These are phyloP conservation scores for Drosophila bocki DNA, from an alignment of 1,140 invertebrate species.

Conservation along the genomic window DNA sequence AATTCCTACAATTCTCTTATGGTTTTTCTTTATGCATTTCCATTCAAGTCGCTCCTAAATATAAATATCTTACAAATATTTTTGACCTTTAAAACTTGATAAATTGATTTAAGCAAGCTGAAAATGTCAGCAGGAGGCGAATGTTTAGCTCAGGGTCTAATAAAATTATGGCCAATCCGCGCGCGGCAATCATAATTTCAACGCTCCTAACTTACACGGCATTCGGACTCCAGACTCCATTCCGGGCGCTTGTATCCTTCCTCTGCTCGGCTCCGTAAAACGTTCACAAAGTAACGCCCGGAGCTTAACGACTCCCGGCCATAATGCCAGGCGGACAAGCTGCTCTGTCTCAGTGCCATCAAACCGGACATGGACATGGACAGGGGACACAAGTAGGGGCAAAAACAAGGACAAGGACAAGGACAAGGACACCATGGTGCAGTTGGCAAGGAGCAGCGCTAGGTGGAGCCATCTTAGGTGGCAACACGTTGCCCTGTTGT, in stretches of 20 bases:
- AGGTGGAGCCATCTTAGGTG: neutral
- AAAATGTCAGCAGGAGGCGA: constrained; percentile 4
- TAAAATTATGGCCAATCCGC: constrained; percentile 32
- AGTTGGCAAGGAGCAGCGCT: neutral
- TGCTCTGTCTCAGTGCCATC: constrained; percentile 21
- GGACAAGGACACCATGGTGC: neutral
- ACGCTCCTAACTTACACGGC: constrained; percentile 14
- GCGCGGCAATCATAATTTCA: constrained; percentile 18
- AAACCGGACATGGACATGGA: constrained; percentile 7
- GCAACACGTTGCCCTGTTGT: constrained; percentile 2
- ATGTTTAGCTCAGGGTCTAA: constrained; percentile 5
- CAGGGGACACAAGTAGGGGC: neutral
- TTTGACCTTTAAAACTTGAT: constrained; percentile 6
- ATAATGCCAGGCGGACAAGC: constrained; percentile 26
- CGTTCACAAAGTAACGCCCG: constrained; percentile 41
- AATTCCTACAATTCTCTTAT: no score
- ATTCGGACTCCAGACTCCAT: neutral
- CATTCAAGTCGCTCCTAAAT: no score
- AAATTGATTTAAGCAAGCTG: constrained; percentile 8
- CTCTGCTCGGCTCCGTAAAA: constrained; percentile 15
- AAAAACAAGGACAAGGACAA: neutral
- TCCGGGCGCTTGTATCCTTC: neutral
- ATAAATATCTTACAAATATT: neutral
- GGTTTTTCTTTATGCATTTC: no score
- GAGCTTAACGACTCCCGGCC: constrained; percentile 36